Conservation (phyloP, 2,888 invertebrate species). For the Pseudanteris insignis region DNA sequence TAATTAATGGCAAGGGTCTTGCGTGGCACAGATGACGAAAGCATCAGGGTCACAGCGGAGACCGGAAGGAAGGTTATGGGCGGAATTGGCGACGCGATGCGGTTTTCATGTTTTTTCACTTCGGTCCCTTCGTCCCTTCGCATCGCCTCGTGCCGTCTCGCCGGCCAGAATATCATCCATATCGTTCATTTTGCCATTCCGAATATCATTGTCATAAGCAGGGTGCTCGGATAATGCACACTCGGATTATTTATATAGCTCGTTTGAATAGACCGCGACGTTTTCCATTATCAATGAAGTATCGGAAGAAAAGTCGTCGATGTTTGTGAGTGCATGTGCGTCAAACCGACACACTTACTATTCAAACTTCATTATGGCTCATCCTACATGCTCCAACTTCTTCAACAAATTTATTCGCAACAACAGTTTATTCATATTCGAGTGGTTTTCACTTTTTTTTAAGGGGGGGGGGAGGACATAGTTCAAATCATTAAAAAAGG, state of each 20-base stretch:
- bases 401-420: no score
- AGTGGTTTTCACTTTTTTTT: no score
- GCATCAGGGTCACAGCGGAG: constrained; percentile 49
- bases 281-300: no score
- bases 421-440: no score
- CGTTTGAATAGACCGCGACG: no score
- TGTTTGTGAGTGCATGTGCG: no score
- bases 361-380: no score
- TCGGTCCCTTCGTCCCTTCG: constrained; percentile 55
- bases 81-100: constrained; percentile 63
- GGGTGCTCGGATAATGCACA: constrained; percentile 48
- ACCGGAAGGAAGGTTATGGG: constrained; percentile 64
- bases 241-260: constrained; percentile 51
- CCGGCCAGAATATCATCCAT: constrained; percentile 59
- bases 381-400: no score
- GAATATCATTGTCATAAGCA: constrained; percentile 56
- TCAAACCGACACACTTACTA: no score
- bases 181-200: constrained; percentile 54
- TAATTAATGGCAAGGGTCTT: constrained; percentile 53
- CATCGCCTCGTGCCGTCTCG: constrained; percentile 62
- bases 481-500: no score
- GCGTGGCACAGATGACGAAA: constrained; percentile 41
- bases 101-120: constrained; percentile 68
- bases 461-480: no score
- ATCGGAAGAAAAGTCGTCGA: no score